These are phyloP conservation scores for Blastomussa wellsi DNA, from an alignment of 92 coral and sea anemone species.

Conservation along the genomic window DNA sequence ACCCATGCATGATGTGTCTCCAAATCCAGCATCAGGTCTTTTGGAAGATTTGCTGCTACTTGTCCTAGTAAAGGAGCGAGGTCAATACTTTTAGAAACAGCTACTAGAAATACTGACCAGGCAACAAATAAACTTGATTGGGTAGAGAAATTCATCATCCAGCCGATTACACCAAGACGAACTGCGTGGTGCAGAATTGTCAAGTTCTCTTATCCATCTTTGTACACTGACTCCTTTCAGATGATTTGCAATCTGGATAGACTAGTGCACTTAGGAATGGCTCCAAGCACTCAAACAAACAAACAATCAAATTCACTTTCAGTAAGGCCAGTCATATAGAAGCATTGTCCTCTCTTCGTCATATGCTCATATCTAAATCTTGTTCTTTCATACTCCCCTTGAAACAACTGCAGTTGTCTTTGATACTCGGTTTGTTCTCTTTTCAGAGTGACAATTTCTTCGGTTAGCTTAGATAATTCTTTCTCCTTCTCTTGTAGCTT, in stretches of 20 bases:
- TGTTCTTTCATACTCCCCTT: constrained; percentile 26
- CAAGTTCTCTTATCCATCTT: constrained; percentile 43
- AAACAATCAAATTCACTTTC: constrained; percentile 34
- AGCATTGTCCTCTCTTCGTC: constrained; percentile 32
- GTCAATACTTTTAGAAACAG: constrained; percentile 19
- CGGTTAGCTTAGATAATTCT: no score
- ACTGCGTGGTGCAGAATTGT: constrained; percentile 44
- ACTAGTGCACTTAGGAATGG: not conserved
- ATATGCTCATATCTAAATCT: constrained; percentile 26
- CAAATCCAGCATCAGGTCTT: constrained; percentile 48
- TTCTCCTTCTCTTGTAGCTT: no score
- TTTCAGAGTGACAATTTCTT: not conserved
- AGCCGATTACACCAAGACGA: constrained; percentile 53
- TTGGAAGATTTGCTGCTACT: constrained; percentile 31
- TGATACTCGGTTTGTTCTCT: not conserved
- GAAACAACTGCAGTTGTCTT: constrained; percentile 21
- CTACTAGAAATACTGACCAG: constrained; percentile 36
- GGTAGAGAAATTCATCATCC: constrained; percentile 41
- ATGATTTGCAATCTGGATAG: constrained; percentile 6
- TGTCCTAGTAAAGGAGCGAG: constrained; percentile 39
- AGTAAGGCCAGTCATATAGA: constrained; percentile 40
- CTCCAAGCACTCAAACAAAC: not conserved
- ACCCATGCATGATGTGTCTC: constrained; percentile 34
- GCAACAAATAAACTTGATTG: constrained; percentile 34
- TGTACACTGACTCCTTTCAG: not conserved